Percentiles rank a stretch among this genome's conserved stretches.
phyloP scores from a whole-genome alignment of 2,888 invertebrate genomes.

The Drosophila quasianomalipes region DNA sequence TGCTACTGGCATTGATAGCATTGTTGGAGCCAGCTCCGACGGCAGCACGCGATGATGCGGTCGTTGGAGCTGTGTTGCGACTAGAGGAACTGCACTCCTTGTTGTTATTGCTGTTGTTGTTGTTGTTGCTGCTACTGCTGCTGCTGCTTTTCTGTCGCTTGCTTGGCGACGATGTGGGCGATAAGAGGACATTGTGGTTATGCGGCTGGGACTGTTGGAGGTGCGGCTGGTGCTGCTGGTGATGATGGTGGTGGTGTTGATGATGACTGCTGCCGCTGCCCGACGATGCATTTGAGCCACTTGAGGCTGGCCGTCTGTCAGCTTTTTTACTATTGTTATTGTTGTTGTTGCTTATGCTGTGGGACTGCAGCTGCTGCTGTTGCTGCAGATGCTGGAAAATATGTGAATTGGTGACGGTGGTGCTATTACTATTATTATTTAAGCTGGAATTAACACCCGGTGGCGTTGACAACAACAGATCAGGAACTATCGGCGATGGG shows the following conservation, averaged over 20 bases:
- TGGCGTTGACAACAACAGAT: conserved; percentile 83
- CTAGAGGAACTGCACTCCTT: conserved; percentile 72
- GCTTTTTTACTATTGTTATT: conserved; percentile 56
- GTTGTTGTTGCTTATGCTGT: conserved; percentile 44
- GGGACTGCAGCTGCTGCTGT: conserved; percentile 51
- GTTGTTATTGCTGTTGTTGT: conserved; percentile 48
- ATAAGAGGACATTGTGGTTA: conserved; percentile 69
- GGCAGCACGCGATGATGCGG: conserved; percentile 62
- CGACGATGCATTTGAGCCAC: conserved; percentile 49
- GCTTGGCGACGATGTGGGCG: conserved; percentile 82
- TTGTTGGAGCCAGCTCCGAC: conserved; percentile 39
- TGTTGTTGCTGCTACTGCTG: conserved; percentile 28
- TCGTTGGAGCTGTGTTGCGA: conserved; percentile 69
- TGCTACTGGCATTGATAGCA: conserved; percentile 54
- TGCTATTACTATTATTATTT: conserved; percentile 56
- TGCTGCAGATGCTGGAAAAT: conserved; percentile 53
- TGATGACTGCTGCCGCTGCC: conserved; percentile 40
- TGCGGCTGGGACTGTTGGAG: conserved; percentile 58
- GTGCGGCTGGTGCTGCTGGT: conserved; percentile 56
- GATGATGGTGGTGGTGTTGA: conserved; percentile 58
- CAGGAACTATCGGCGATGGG: conserved; percentile 85
- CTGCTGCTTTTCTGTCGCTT: conserved; percentile 79
- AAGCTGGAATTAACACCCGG: conserved; percentile 78
- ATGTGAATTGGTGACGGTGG: conserved; percentile 51
- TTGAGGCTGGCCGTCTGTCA: conserved; percentile 60